Evolutionary conservation across 2,113 vertebrate genomes (phyloP), one percentile per base, ranked within the genome.

Genomic region (Zapornia atra): DNA sequence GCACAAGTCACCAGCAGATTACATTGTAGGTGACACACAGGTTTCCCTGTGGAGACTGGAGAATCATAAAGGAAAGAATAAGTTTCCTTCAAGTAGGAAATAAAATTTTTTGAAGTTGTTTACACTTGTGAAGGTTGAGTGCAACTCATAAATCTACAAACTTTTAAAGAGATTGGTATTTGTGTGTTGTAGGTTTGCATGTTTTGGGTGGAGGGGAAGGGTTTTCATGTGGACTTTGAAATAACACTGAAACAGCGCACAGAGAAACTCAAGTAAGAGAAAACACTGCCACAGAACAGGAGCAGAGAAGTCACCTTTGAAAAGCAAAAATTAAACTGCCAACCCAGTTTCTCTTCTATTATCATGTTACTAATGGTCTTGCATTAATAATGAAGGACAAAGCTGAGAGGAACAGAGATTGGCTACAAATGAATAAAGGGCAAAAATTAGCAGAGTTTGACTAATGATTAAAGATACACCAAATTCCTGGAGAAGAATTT

Each of bases 361-460:
- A 96, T 95, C 91, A 51, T 48, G 48, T 96, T 95, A 92, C 91
- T 94, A 78, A 91, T 81, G 86, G 87, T 92, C 51, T 86, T 97
- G 65, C 64, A 94, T 95, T 97, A 96, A 95, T 94, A 91, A 97
- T 92, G 86, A 95, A 96, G 92, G 93, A 86, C 80, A 89, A 90
- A 94, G 28, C 50, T 48, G 10, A 80, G 70, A 80, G 44, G 29
- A 94, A 94, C 8, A 20, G 34, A 76, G 61, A 92, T 26, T 87
- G 34, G 19, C 17, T 64, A 59, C 22, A 89, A 81, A 77, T 12
- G 33, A 78, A 64, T 38, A 73, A 50, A 68, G n/a, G 86, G 29
- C 3, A 88, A 88, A 77, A 82, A n/a, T 8, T 46, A 72, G 8
- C 59, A 73, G 50, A 88, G 56, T 42, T 71, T 2, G 5, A 46